phyloP scores from a whole-genome alignment of 2,888 invertebrate species.

The Agrochola lychnidis region DNA sequence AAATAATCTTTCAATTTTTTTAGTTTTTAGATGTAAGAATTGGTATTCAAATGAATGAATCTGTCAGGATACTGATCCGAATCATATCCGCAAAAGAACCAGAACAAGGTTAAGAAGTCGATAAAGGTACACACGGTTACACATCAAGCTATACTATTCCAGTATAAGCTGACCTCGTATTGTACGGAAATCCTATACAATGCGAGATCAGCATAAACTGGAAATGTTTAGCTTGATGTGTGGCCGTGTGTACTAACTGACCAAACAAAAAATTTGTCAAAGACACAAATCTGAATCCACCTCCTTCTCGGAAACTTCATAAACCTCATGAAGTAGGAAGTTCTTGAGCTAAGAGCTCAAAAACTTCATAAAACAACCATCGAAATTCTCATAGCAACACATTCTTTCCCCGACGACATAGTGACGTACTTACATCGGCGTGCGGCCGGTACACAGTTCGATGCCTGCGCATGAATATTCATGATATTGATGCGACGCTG shows the following conservation, averaged over 20 bases:
- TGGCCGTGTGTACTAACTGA: too few relatives aligned
- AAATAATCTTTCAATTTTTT: background rate
- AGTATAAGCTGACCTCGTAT: too few relatives aligned
- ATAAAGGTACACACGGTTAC: background rate
- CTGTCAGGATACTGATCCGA: background rate
- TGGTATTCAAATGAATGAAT: background rate
- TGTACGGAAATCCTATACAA: too few relatives aligned
- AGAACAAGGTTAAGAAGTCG: background rate
- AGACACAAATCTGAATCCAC: background rate
- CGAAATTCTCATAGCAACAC: constrained; percentile 10
- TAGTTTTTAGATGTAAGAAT: background rate
- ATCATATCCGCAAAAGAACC: background rate
- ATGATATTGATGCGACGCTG: constrained; percentile 41
- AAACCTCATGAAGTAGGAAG: too few relatives aligned
- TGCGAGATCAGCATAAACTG: too few relatives aligned
- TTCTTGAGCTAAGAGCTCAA: background rate
- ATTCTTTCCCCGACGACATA: constrained; percentile 12
- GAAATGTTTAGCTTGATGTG: too few relatives aligned
- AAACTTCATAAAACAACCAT: background rate
- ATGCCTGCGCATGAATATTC: constrained; percentile 53
- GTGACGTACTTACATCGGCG: constrained; percentile 32
- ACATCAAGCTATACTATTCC: too few relatives aligned
- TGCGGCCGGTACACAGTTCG: constrained; percentile 44
- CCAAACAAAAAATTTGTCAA: background rate
- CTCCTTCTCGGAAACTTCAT: background rate